Evolutionary conservation across 2,113 vertebrate species (phyloP), one percentile per base, ranked within the genome.

Genomic region (Neolamprologus variostigma): DNA sequence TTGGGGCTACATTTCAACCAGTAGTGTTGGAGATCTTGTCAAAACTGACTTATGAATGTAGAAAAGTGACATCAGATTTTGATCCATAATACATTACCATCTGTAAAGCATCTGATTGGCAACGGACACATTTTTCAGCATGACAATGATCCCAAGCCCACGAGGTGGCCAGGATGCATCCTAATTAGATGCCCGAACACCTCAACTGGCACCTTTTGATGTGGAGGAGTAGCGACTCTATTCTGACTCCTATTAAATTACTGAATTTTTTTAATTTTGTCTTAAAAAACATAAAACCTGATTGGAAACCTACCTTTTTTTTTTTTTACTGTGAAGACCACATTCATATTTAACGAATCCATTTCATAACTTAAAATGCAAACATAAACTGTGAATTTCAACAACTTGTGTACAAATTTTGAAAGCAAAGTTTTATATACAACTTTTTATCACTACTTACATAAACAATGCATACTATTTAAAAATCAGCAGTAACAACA

Each of bases 321-420:
- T 33, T 63, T 63, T 19, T 61, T 63, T 33, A 35, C 59, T 63
- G 59, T 7, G 59, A 63, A 35, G 28, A 63, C 59, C 6, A 63
- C 59, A 63, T 0, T 63, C 28, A 35, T 63, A 63, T 63, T 33
- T 63, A 63, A 63, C 1, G 0, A 0, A 19, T 35, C 28, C 59
- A 35, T 63, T 63, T 63, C 17, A 63, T 63, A 4, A 19, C 2
- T 19, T 19, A 4, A 63, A 63, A 19, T 33, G 28, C 0, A 63
- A 61, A 63, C 16, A 2, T 0, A 63, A 63, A 19, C 9, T 0
- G 59, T 35, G 28, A 63, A 1, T 35, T 19, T 0, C 31, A 63
- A 35, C 59, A 4, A 63, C 59, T 63, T 63, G 4, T 63, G 31
- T 4, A 0, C 17, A 63, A 19, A 61, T 61, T 61, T 19, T 61